Evolutionary conservation across 1,140 invertebrate species (phyloP).

Genomic region (Palaemon carinicauda): DNA sequence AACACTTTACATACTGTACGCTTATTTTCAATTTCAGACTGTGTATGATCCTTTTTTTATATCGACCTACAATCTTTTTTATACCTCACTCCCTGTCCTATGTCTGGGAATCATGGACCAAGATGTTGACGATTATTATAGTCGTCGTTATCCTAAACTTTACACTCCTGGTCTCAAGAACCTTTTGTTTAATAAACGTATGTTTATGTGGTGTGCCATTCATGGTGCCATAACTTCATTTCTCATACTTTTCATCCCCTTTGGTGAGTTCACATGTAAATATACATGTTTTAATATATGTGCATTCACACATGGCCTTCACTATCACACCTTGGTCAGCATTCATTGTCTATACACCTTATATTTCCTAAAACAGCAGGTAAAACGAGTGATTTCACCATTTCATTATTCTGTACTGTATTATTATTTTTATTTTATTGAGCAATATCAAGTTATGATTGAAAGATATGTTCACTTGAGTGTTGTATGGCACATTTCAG

Average conservation of each 20-base stretch:
- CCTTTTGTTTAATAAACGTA: slow-evolving; percentile 95
- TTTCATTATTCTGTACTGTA: too few relatives aligned
- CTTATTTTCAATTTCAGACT: slow-evolving; percentile 65
- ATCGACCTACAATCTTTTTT: slow-evolving; percentile 74
- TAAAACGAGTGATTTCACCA: too few relatives aligned
- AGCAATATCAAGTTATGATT: too few relatives aligned
- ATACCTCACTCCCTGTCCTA: slow-evolving; percentile 73
- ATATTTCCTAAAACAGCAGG: too few relatives aligned
- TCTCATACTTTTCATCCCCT: slow-evolving; percentile 95
- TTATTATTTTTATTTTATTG: too few relatives aligned
- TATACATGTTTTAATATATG: too few relatives aligned
- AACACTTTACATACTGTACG: background rate
- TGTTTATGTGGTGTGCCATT: slow-evolving; percentile 91
- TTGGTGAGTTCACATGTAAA: slow-evolving; percentile 73
- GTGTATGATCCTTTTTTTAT: slow-evolving; percentile 74
- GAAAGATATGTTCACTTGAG: too few relatives aligned
- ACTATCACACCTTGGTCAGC: too few relatives aligned
- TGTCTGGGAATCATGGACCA: slow-evolving; percentile 74
- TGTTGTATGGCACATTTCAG: too few relatives aligned
- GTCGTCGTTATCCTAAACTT: slow-evolving; percentile 89
- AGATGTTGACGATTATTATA: slow-evolving; percentile 69
- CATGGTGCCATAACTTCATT: slow-evolving; percentile 96
- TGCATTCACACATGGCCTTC: too few relatives aligned
- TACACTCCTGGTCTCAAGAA: slow-evolving; percentile 94
- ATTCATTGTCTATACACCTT: too few relatives aligned